phyloP scores from a whole-genome alignment of 2,797 vertebrate species.

The Acrossocheilus fasciatus region DNA sequence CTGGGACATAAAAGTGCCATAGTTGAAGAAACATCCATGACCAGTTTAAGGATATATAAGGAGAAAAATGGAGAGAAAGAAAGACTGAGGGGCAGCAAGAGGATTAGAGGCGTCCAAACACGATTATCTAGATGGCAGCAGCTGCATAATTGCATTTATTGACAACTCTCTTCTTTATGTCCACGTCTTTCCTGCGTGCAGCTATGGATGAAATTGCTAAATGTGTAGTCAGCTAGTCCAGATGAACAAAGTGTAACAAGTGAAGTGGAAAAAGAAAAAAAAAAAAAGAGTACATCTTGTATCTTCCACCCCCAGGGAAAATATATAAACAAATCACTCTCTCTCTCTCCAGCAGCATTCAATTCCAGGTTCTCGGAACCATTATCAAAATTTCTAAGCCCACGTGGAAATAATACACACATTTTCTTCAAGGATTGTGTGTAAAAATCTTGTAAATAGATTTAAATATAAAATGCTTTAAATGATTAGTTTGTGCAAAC shows the following conservation, averaged over 20 bases:
- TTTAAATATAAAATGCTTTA: neutral
- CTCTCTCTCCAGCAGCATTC: neutral
- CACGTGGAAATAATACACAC: neutral
- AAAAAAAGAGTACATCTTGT: slow-evolving; percentile 18
- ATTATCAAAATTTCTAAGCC: neutral
- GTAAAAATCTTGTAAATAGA: neutral
- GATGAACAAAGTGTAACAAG: slow-evolving; percentile 38
- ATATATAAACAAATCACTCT: slow-evolving; percentile 26
- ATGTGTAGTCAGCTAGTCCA: slow-evolving; percentile 46
- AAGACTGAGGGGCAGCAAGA: slow-evolving; percentile 6
- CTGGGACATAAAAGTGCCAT: neutral
- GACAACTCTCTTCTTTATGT: slow-evolving; percentile 45
- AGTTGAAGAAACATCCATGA: neutral
- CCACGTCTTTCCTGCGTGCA: slow-evolving; percentile 17
- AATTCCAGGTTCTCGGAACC: neutral
- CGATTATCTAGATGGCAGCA: slow-evolving; percentile 48
- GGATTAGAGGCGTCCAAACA: slow-evolving; percentile 45
- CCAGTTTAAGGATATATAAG: neutral
- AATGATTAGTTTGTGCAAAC: neutral
- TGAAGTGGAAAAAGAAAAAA: slow-evolving; percentile 13
- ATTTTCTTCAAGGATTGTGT: neutral
- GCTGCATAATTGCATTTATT: slow-evolving; percentile 52
- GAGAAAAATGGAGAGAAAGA: slow-evolving; percentile 19
- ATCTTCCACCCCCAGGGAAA: slow-evolving; percentile 6
- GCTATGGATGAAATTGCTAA: slow-evolving; percentile 43